These are phyloP conservation scores for Ferdinandea cuprea DNA, from an alignment of 2,888 invertebrate genomes.

Conservation along the genomic window DNA sequence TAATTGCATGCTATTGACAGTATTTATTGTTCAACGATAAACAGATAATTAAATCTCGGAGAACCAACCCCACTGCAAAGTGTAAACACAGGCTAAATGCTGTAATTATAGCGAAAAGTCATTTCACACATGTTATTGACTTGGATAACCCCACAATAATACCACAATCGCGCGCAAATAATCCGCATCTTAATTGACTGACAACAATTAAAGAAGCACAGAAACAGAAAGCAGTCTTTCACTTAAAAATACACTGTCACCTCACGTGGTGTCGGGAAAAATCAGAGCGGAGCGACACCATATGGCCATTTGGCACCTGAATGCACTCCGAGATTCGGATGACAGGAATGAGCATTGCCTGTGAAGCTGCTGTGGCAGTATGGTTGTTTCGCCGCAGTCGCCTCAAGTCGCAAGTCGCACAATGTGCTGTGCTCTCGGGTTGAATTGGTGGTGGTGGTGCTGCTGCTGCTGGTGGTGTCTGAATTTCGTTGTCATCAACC, in stretches of 20 bases:
- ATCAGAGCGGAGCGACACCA: neutral
- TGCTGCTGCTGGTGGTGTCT: conserved; percentile 13
- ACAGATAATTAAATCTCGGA: conserved; percentile 50
- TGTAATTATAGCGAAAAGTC: conserved; percentile 23
- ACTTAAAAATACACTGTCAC: conserved; percentile 29
- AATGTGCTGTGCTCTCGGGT: conserved; percentile 17
- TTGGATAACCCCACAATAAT: conserved; percentile 3
- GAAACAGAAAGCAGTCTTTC: conserved; percentile 34
- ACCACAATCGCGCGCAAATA: conserved; percentile 42
- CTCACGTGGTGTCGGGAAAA: conserved; percentile 23
- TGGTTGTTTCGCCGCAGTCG: conserved; percentile 48
- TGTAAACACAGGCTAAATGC: conserved; percentile 25
- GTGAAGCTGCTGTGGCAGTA: conserved; percentile 7
- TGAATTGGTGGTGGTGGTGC: neutral
- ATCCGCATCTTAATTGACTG: conserved; percentile 61
- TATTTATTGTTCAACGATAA: conserved; percentile 29
- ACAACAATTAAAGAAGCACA: conserved; percentile 64
- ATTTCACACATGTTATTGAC: conserved; percentile 37
- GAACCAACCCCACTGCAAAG: neutral
- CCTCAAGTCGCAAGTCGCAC: conserved; percentile 40
- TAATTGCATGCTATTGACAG: conserved; percentile 33
- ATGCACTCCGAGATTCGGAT: conserved; percentile 31
- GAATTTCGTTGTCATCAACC: conserved; percentile 50
- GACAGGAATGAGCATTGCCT: conserved; percentile 54
- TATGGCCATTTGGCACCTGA: conserved; percentile 13